Conservation (phyloP, 2,797 vertebrate genomes). For the Gallinago stenura region DNA sequence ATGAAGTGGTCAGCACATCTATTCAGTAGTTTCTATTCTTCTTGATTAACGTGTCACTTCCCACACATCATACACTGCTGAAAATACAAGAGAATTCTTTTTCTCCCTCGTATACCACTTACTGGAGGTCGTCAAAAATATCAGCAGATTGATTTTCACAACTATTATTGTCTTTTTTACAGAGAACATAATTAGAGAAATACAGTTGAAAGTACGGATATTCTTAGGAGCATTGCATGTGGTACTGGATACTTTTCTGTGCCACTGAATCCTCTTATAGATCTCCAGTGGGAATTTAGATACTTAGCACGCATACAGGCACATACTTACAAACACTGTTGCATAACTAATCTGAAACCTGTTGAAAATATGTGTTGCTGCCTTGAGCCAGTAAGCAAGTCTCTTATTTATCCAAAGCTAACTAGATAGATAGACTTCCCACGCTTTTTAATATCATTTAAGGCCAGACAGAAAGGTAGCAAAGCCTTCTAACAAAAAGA, state of each 20-base stretch:
- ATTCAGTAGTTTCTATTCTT: not conserved
- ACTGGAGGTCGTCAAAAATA: not conserved
- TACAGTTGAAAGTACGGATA: not conserved
- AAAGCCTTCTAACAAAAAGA: not conserved
- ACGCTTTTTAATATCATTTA: not conserved
- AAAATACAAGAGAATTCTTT: not conserved
- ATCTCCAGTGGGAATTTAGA: not conserved
- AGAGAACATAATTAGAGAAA: not conserved
- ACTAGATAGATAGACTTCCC: not conserved
- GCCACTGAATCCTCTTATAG: not conserved
- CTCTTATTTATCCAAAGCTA: not conserved
- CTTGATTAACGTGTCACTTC: not conserved
- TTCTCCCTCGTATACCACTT: not conserved
- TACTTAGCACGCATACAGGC: not conserved
- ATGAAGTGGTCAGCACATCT: not conserved
- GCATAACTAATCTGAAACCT: not conserved
- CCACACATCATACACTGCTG: not conserved
- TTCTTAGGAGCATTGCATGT: not conserved
- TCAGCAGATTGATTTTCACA: not conserved
- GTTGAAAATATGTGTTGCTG: not conserved
- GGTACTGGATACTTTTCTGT: not conserved
- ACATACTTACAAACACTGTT: not conserved
- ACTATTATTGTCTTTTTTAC: not conserved
- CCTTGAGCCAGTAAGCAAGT: not conserved
- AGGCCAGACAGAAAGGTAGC: not conserved